Percentiles rank a stretch among this genome's conserved stretches.
Evolutionary conservation across 2,797 vertebrate genomes (phyloP).

Genomic region (Pseudochirops corinnae): DNA sequence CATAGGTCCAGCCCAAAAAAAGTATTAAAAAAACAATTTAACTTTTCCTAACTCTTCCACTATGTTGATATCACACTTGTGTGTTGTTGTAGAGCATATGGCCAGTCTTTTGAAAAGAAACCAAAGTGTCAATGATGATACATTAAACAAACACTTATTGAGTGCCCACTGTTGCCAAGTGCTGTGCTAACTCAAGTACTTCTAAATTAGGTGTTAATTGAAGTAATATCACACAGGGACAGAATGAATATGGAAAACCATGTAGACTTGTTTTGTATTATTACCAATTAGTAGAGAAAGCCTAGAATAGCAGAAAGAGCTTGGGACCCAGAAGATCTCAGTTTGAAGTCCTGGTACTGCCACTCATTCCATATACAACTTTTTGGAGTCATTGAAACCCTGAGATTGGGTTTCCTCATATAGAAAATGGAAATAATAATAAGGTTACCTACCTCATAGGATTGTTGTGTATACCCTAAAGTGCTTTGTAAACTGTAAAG

Average conservation of each 20-base stretch:
- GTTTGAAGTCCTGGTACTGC: conserved; percentile 42
- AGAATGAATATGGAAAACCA: not conserved
- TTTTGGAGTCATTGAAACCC: conserved; percentile 13
- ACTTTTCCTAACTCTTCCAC: not conserved
- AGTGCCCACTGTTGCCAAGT: not conserved
- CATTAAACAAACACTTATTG: not conserved
- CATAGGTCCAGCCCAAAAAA: not conserved
- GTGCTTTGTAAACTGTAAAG: not conserved
- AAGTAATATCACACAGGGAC: not conserved
- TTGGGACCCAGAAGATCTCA: not conserved
- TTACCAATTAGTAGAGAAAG: not conserved
- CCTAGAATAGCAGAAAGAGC: not conserved
- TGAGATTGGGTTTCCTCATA: conserved; percentile 20
- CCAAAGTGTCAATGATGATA: not conserved
- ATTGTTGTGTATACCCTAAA: not conserved
- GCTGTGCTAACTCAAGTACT: not conserved
- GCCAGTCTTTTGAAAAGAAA: not conserved
- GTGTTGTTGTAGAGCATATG: not conserved
- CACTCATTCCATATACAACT: conserved; percentile 6
- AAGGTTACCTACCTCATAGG: not conserved
- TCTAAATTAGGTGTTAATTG: conserved; percentile 9
- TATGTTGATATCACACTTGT: not conserved
- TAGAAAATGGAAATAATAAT: conserved; percentile 16
- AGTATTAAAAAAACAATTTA: not conserved
- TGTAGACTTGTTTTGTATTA: not conserved